Evolutionary conservation across 2,888 invertebrate genomes (phyloP).

Genomic region (Zhengitettix transpicula): DNA sequence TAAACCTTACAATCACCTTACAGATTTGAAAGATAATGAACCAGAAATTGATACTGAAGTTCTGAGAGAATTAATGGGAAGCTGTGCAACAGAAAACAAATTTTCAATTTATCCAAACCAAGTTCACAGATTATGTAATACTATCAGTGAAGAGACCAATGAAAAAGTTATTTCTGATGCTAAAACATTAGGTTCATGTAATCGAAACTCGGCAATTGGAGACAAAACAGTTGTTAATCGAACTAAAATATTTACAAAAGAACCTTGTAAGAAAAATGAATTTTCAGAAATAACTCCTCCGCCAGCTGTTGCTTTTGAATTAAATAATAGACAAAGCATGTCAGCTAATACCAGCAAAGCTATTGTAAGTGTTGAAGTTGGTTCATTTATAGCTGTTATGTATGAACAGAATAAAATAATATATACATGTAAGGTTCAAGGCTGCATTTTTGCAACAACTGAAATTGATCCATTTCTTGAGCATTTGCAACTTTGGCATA

Average conservation of each 20-base stretch:
- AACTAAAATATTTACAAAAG: background rate
- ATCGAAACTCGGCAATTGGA: background rate
- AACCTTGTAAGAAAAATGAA: background rate
- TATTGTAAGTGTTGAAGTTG: background rate
- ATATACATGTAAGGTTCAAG: conserved; percentile 2
- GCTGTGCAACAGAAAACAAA: background rate
- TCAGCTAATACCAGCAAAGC: background rate
- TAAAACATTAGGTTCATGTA: too few species aligned
- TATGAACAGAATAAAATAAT: background rate
- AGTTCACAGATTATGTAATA: background rate
- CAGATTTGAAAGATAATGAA: background rate
- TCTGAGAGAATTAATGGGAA: background rate
- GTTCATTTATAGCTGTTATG: background rate
- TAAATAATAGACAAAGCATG: background rate
- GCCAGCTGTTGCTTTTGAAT: background rate
- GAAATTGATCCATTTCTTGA: background rate
- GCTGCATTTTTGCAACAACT: conserved; percentile 3
- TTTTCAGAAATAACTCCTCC: background rate
- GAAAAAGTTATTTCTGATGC: background rate
- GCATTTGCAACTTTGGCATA: conserved; percentile 3
- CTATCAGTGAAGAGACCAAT: background rate
- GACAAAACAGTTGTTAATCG: background rate
- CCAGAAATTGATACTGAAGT: background rate
- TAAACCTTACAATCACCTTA: background rate
- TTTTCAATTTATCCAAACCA: background rate